A percentile compares a stretch with the other conserved stretches of the same genome.
Conservation (phyloP, 2,113 vertebrate genomes). For the Rhinolophus sinicus region DNA sequence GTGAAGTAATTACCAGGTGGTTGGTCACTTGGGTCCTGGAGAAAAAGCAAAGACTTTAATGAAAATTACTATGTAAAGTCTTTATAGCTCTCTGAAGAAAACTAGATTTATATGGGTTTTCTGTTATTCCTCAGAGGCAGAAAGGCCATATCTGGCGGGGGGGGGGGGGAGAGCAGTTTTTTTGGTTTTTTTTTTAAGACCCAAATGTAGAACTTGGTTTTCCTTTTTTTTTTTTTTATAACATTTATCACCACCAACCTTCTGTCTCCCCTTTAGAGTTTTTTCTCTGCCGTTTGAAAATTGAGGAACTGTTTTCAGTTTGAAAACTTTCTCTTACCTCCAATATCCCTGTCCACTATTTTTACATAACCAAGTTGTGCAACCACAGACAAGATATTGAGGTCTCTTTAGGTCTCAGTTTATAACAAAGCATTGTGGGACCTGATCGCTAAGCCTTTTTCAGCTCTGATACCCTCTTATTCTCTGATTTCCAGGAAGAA, state of each 20-base stretch:
- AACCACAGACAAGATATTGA: neutral
- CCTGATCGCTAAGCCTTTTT: neutral
- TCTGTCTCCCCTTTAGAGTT: neutral
- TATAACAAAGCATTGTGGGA: neutral
- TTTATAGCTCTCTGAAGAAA: constrained; percentile 60
- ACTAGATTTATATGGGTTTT: constrained; percentile 35
- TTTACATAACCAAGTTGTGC: neutral
- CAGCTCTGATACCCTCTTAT: neutral
- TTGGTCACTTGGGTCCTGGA: neutral
- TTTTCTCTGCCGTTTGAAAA: constrained; percentile 37
- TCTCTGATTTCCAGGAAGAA: constrained; percentile 4
- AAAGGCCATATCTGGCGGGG: neutral
- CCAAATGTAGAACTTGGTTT: constrained; percentile 36
- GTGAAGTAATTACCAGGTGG: neutral
- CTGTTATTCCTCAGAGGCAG: neutral
- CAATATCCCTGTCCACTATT: neutral
- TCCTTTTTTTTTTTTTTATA: neutral
- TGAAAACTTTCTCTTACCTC: neutral
- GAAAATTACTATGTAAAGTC: constrained; percentile 56
- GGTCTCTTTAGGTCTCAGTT: neutral
- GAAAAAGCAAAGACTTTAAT: constrained; percentile 43
- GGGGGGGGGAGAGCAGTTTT: neutral
- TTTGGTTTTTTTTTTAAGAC: constrained; percentile 12
- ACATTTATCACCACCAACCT: neutral
- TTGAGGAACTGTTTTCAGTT: constrained; percentile 37